Conservation (phyloP, 2,113 vertebrate genomes). For the Cryptoleucopteryx plumbea region DNA sequence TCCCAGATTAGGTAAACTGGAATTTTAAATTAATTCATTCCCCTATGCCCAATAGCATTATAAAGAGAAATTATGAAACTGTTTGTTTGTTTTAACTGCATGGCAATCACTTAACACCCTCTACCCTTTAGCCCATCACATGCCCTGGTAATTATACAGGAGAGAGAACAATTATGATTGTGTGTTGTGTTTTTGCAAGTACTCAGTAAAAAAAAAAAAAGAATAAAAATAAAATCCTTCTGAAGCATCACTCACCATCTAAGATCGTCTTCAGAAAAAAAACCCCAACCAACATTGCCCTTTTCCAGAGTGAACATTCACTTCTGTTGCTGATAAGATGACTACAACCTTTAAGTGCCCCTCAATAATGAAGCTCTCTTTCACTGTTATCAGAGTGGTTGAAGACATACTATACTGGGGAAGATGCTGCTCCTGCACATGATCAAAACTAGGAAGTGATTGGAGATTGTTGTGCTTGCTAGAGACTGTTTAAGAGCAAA, state of each 20-base stretch:
- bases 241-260: not conserved
- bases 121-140: not conserved
- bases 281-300: too few relatives aligned
- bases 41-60: not conserved
- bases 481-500: not conserved
- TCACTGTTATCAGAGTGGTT: not conserved
- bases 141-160: not conserved
- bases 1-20: conserved; percentile 12
- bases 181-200: not conserved
- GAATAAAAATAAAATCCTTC: not conserved
- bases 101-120: not conserved
- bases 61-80: not conserved
- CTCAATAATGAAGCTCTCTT: not conserved
- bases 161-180: not conserved
- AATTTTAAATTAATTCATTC: conserved; percentile 18
- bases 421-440: not conserved
- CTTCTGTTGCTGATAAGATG: not conserved
- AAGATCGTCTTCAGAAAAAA: not conserved
- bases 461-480: not conserved
- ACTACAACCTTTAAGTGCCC: not conserved
- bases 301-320: not conserved
- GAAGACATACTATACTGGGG: not conserved
- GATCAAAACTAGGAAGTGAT: not conserved
- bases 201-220: not conserved
- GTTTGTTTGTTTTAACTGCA: not conserved